Conservation (phyloP, 2,888 invertebrate species). For the Perizoma affinitatum region DNA sequence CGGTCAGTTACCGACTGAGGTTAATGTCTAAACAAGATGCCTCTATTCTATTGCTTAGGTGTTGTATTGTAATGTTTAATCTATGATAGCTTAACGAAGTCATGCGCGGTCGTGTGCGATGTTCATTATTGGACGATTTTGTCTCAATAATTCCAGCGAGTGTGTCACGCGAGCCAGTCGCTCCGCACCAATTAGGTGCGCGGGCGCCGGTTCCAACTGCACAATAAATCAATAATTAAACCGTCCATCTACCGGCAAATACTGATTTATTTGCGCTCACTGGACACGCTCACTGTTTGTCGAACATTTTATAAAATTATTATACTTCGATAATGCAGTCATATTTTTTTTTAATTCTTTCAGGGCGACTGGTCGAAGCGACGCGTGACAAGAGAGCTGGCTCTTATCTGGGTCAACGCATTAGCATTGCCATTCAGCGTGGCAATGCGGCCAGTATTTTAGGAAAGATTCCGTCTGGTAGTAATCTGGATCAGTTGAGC, state of each 20-base stretch:
- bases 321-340: slow-evolving; percentile 31
- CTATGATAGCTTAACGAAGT: slow-evolving; percentile 66
- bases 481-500: too few species aligned
- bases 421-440: too few species aligned
- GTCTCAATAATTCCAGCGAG: slow-evolving; percentile 72
- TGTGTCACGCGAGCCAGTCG: slow-evolving; percentile 76
- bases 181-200: slow-evolving; percentile 79
- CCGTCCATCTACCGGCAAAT: slow-evolving; percentile 80
- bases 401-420: too few species aligned
- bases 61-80: slow-evolving; percentile 28
- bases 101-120: slow-evolving; percentile 66
- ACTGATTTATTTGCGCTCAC: slow-evolving; percentile 78
- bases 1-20: too few species aligned
- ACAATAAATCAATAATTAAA: slow-evolving; percentile 84
- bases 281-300: slow-evolving; percentile 68
- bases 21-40: not conserved
- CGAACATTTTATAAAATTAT: slow-evolving; percentile 53
- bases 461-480: too few species aligned
- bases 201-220: slow-evolving; percentile 64
- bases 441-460: too few species aligned
- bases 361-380: too few species aligned
- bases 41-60: slow-evolving; percentile 20
- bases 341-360: too few species aligned
- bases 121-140: slow-evolving; percentile 73
- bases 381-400: too few species aligned